A percentile compares a stretch with the other conserved stretches of the same genome.
Conservation (phyloP, 2,113 vertebrate species). For the Zosterops borbonicus region DNA sequence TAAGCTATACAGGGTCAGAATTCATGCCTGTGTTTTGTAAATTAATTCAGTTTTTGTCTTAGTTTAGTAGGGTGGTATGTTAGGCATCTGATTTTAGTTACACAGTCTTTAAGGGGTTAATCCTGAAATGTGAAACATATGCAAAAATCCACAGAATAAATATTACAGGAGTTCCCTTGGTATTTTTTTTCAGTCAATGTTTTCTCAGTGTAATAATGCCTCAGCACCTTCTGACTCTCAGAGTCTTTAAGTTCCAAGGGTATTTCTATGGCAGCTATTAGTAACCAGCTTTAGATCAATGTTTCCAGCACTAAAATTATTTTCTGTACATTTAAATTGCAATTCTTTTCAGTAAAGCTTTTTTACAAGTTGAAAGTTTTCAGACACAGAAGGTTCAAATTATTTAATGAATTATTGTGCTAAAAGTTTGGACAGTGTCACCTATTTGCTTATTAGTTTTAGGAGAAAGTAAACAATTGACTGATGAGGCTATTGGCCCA, state of each 20-base stretch:
- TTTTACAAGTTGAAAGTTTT: constrained; percentile 17
- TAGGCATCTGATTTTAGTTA: constrained; percentile 65
- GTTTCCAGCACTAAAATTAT: not conserved
- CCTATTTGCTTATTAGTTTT: constrained; percentile 38
- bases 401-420: not conserved
- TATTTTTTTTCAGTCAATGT: constrained; percentile 9
- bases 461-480: not conserved
- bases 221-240: constrained; percentile 56
- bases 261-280: not conserved
- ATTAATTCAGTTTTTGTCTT: constrained; percentile 49
- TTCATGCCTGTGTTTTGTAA: constrained; percentile 22
- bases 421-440: constrained; percentile 40
- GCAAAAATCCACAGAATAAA: constrained; percentile 82
- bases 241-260: constrained; percentile 4
- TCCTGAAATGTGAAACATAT: constrained; percentile 75
- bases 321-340: not conserved
- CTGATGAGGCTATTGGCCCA: not conserved
- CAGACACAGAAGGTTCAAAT: not conserved
- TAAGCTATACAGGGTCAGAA: constrained; percentile 54
- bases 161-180: constrained; percentile 49
- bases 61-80: constrained; percentile 42
- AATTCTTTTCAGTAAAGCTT: not conserved
- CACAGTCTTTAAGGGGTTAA: constrained; percentile 81
- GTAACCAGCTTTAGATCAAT: not conserved
- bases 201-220: constrained; percentile 55